Conservation (phyloP, 2,888 invertebrate species). For the Amphimallon solstitiale region DNA sequence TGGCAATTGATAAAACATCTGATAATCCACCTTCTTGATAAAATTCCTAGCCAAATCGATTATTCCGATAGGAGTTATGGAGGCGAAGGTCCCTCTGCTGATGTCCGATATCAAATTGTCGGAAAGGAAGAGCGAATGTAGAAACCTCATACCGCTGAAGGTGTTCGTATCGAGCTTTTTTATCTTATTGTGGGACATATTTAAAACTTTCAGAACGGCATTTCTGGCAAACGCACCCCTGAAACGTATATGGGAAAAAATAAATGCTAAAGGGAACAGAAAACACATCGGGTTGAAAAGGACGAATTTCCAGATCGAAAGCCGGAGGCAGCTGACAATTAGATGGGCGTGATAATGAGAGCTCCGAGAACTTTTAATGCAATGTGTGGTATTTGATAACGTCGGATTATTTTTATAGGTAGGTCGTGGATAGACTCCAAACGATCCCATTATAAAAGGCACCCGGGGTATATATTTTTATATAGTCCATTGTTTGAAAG, state of each 20-base stretch:
- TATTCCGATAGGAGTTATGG: slow-evolving; percentile 83
- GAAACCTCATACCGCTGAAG: slow-evolving; percentile 87
- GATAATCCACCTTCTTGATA: slow-evolving; percentile 83
- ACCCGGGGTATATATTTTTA: neutral
- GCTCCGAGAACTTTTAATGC: slow-evolving; percentile 19
- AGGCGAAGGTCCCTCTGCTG: slow-evolving; percentile 84
- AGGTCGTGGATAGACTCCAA: neutral
- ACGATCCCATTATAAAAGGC: slow-evolving; percentile 12
- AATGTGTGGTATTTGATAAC: slow-evolving; percentile 15
- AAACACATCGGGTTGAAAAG: neutral
- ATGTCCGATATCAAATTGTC: slow-evolving; percentile 84
- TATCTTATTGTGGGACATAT: slow-evolving; percentile 83
- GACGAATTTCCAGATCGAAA: neutral
- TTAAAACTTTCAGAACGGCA: slow-evolving; percentile 81
- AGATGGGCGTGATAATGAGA: slow-evolving; percentile 24
- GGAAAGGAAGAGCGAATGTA: slow-evolving; percentile 81
- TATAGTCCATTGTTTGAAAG: neutral
- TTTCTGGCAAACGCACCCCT: slow-evolving; percentile 92
- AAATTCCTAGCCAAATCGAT: slow-evolving; percentile 85
- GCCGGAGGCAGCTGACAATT: slow-evolving; percentile 13
- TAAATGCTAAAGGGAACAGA: neutral
- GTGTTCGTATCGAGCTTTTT: slow-evolving; percentile 84
- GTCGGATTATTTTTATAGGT: slow-evolving; percentile 23
- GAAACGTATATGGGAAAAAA: slow-evolving; percentile 37
- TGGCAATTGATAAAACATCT: slow-evolving; percentile 88